Conservation (phyloP, 2,797 vertebrate genomes). For the Muraenolepis orangiensis region DNA sequence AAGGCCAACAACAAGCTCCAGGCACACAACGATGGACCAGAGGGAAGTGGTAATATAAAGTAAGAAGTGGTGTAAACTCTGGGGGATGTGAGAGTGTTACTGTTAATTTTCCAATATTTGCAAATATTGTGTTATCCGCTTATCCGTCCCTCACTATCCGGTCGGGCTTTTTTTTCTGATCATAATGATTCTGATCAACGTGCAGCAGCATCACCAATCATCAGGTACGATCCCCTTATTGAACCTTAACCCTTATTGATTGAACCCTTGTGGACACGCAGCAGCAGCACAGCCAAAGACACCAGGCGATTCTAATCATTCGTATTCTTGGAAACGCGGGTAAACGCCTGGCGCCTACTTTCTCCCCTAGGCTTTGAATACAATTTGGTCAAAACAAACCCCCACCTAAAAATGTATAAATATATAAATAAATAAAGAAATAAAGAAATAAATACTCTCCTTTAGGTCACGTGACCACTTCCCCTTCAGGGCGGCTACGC, state of each 20-base stretch:
- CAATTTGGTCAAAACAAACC: not conserved
- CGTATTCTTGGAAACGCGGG: not conserved
- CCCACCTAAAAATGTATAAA: too few species aligned
- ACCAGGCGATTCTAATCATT: not conserved
- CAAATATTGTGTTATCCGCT: too few species aligned
- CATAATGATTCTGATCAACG: too few species aligned
- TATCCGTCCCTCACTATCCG: too few species aligned
- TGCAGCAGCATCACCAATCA: not conserved
- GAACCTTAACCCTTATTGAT: too few species aligned
- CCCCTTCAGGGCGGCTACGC: conserved; percentile 44
- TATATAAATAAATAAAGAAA: not conserved
- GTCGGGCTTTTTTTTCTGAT: too few species aligned
- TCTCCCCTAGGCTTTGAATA: not conserved
- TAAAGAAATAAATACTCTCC: not conserved
- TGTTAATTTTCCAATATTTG: too few species aligned
- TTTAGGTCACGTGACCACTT: conserved; percentile 50
- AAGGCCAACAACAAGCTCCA: not conserved
- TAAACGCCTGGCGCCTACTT: not conserved
- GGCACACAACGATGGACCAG: not conserved
- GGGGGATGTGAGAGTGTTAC: too few species aligned
- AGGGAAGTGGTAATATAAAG: not conserved
- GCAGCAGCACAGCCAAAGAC: not conserved
- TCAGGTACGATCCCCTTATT: not conserved
- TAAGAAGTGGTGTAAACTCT: too few species aligned
- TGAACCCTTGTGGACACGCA: not conserved